Evolutionary conservation across 1,140 invertebrate species (phyloP), one percentile per base, ranked within the genome.

Genomic region (Drosophila yakuba): DNA sequence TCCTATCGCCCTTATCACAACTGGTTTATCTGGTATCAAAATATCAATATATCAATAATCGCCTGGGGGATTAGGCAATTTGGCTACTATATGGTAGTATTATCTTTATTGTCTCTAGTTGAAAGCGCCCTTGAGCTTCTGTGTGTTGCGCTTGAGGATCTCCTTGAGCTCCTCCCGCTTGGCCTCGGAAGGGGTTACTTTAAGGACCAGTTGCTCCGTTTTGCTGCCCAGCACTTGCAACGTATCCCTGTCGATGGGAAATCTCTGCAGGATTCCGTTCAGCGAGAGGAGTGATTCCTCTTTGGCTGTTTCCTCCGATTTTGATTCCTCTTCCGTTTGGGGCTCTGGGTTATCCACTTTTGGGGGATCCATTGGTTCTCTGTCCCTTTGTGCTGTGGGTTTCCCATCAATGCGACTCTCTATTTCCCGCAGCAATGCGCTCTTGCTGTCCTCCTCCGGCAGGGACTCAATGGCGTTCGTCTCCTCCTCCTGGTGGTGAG

Each of bases 181-280:
- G 41, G 74, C 52, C 52, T 86, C 86, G 6, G 64, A 67, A 1
- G 80, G 71, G 0, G 76, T 43, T 23, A 91, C 25, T 3, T 43
- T 60, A 28, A 79, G 76, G 25, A 91, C 48, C 7, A 91, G 44
- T 14, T 91, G 74, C 38, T 81, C 84, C 4, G 90, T 88, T 56
- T 69, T 78, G 25, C 60, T 36, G 50, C 67, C 59, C 10, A 91
- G 28, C 0, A 50, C 28, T 7, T 89, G 72, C 7, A 89, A 10
- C 6, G 52, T 41, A 32, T 60, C 50, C 0, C 83, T 36, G 56
- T 89, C 71, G 1, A 86, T 12, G 35, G 76, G 61, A 1, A 88
- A 64, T 4, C 75, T 76, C n/a, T 78, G 78, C 3, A 82, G 35
- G 1, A 86, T 38, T 6, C 50, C 44, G 6, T 58, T 55, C 2